phyloP scores from a whole-genome alignment of 2,797 vertebrate genomes.

The Labroides dimidiatus region DNA sequence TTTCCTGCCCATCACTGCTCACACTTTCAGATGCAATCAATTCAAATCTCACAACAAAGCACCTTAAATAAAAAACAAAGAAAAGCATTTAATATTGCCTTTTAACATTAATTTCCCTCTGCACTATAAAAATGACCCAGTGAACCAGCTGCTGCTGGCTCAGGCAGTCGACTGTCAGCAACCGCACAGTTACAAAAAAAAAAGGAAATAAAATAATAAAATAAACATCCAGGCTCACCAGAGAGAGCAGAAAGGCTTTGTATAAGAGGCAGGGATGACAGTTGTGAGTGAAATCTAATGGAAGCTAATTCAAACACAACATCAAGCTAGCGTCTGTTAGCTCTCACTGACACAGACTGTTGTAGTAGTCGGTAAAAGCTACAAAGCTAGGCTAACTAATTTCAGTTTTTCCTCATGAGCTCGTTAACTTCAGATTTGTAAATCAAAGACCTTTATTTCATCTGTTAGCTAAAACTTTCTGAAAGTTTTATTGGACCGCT shows the following conservation, averaged over 20 bases:
- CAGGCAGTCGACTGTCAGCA: constrained; percentile 35
- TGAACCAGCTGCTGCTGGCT: constrained; percentile 28
- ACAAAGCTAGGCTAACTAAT: too few species aligned
- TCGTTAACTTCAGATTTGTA: neutral
- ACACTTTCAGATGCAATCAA: constrained; percentile 48
- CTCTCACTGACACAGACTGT: neutral
- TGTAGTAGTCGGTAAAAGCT: too few species aligned
- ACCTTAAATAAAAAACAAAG: constrained; percentile 15
- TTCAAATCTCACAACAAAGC: constrained; percentile 42
- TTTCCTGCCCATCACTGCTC: constrained; percentile 24
- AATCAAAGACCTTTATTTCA: neutral
- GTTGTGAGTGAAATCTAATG: neutral
- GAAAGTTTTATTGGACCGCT: too few species aligned
- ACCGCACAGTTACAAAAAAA: neutral
- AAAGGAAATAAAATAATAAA: too few species aligned
- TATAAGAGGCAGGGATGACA: neutral
- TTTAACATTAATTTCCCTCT: constrained; percentile 58
- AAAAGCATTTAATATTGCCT: constrained; percentile 32
- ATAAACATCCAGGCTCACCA: constrained; percentile 1
- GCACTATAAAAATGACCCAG: constrained; percentile 39
- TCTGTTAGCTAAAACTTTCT: too few species aligned
- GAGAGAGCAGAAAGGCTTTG: neutral
- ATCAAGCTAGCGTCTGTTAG: neutral
- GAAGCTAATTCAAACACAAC: neutral
- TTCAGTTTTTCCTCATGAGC: neutral